Evolutionary conservation across 2,888 invertebrate species (phyloP).

Genomic region (Uropetala carovei): DNA sequence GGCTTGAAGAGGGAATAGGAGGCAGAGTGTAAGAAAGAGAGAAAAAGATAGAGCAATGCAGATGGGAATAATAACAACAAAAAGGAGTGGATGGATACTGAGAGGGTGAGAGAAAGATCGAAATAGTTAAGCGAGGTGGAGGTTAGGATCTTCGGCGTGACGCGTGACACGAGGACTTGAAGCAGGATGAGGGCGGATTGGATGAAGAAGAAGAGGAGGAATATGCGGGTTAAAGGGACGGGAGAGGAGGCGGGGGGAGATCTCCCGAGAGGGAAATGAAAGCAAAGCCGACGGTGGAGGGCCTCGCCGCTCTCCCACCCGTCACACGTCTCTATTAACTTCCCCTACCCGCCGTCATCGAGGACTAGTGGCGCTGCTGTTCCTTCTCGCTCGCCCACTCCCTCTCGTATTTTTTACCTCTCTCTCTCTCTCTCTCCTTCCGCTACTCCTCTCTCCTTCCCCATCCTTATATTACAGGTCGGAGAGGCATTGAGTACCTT

Average conservation of each 20-base stretch:
- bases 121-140: no score
- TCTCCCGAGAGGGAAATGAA: neutral
- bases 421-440: neutral
- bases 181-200: no score
- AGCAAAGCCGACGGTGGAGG: neutral
- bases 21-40: neutral
- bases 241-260: neutral
- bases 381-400: conserved; percentile 20
- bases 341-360: conserved; percentile 57
- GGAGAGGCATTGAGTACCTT: conserved; percentile 62
- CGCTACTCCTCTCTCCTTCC: conserved; percentile 2
- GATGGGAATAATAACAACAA: neutral
- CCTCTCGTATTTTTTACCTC: conserved; percentile 30
- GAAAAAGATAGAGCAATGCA: neutral
- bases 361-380: conserved; percentile 57
- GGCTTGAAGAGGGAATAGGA: neutral
- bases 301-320: conserved; percentile 2
- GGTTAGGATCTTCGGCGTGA: no score
- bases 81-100: neutral
- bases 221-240: no score
- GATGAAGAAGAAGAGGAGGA: neutral
- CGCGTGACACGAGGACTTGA: no score
- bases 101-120: neutral
- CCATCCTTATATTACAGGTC: conserved; percentile 55
- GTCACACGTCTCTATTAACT: conserved; percentile 60